phyloP scores from a whole-genome alignment of 2,797 vertebrate genomes.

The Tapera naevia region DNA sequence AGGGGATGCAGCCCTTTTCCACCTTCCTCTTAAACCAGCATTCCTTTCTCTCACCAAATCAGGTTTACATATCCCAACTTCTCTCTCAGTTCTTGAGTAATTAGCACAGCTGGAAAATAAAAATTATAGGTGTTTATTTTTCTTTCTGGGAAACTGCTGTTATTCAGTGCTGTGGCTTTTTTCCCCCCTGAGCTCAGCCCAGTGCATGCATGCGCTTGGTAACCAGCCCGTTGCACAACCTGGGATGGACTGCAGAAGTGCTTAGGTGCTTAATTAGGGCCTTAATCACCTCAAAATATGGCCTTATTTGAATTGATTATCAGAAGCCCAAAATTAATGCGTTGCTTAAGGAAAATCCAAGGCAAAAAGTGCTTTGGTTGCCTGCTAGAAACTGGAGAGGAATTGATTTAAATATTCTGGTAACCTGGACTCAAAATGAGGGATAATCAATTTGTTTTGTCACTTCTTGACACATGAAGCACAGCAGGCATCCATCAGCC shows the following conservation, averaged over 20 bases:
- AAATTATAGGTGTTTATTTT: not conserved
- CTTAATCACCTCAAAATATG: not conserved
- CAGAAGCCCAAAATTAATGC: not conserved
- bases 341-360: not conserved
- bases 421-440: not conserved
- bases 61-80: not conserved
- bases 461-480: fast-evolving
- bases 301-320: not conserved
- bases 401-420: not conserved
- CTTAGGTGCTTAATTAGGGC: not conserved
- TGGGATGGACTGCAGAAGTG: not conserved
- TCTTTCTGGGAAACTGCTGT: fast-evolving
- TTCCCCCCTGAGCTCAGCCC: fast-evolving
- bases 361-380: not conserved
- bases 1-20: not conserved
- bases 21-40: not conserved
- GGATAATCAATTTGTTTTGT: not conserved
- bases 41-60: not conserved
- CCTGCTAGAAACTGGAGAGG: not conserved
- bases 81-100: not conserved
- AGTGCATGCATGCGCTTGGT: fast-evolving
- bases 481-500: not conserved
- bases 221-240: not conserved
- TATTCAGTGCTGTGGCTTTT: fast-evolving
- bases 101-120: not conserved